Percentiles rank a stretch among this genome's conserved stretches.
Evolutionary conservation across 2,888 invertebrate genomes (phyloP).

Genomic region (Congeria kusceri): DNA sequence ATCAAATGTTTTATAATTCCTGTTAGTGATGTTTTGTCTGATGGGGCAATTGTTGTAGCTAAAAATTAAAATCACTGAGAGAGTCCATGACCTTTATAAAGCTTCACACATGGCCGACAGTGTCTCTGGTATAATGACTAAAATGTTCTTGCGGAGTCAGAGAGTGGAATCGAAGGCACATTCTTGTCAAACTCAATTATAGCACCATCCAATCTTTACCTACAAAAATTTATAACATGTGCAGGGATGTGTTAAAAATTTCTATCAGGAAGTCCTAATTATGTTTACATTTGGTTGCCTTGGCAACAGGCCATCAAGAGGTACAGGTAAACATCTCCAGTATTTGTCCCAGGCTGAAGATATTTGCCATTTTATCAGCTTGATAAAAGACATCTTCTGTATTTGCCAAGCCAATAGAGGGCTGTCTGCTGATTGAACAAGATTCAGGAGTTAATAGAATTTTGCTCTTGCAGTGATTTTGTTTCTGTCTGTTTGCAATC

Average conservation of each 20-base stretch:
- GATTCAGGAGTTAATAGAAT: no score
- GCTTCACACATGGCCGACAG: no score
- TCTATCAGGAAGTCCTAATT: constrained; percentile 54
- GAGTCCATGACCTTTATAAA: no score
- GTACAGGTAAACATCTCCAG: constrained; percentile 43
- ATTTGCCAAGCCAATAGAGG: background rate
- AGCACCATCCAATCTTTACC: constrained; percentile 33
- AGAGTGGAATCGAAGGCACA: constrained; percentile 28
- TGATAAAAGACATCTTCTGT: constrained; percentile 51
- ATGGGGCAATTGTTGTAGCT: no score
- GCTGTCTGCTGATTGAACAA: no score
- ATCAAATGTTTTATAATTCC: no score
- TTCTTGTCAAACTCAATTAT: constrained; percentile 45
- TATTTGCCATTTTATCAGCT: constrained; percentile 44
- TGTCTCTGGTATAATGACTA: no score
- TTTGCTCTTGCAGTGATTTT: no score
- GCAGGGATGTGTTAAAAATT: constrained; percentile 50
- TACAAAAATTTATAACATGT: constrained; percentile 45
- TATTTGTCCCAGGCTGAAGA: constrained; percentile 41
- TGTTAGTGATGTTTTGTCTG: no score
- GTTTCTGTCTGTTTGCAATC: no score
- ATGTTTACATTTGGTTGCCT: constrained; percentile 59
- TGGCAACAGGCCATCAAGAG: constrained; percentile 43
- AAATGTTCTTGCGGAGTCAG: no score
- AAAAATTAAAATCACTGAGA: no score